Evolutionary conservation across 2,113 vertebrate species (phyloP).

Genomic region (Conger conger): DNA sequence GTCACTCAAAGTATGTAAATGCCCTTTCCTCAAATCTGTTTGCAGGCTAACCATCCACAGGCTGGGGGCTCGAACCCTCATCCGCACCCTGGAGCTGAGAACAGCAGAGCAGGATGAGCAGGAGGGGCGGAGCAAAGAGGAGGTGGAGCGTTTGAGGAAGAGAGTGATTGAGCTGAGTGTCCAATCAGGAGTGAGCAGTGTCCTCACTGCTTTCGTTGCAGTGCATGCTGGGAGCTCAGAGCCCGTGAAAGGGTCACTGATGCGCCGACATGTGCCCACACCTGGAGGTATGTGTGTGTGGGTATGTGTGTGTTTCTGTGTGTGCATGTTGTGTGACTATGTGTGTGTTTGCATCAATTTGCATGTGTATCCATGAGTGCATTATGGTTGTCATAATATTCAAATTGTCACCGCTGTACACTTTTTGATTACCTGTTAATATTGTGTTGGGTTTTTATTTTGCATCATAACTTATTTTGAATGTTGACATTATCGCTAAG

Average conservation of each 20-base stretch:
- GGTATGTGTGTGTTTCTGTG: too few species aligned
- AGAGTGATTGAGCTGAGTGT: conserved; percentile 68
- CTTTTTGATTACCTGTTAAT: neutral
- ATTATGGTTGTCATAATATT: too few species aligned
- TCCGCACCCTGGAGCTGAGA: conserved; percentile 59
- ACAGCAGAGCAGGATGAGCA: conserved; percentile 25
- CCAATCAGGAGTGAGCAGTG: conserved; percentile 73
- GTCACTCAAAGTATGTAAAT: too few species aligned
- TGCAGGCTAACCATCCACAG: conserved; percentile 72
- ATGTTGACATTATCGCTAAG: too few species aligned
- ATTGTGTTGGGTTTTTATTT: too few species aligned
- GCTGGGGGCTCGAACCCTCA: conserved; percentile 68
- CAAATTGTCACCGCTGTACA: neutral
- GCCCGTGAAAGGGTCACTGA: conserved; percentile 60
- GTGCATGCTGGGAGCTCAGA: conserved; percentile 58
- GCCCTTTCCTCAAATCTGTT: neutral
- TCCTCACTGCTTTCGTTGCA: conserved; percentile 75
- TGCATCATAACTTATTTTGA: too few species aligned
- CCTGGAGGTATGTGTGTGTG: neutral
- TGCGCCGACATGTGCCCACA: conserved; percentile 51
- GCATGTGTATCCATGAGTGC: too few species aligned
- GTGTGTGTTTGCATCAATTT: too few species aligned
- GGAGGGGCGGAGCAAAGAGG: neutral
- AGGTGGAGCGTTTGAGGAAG: conserved; percentile 41
- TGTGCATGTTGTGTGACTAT: too few species aligned